These are phyloP conservation scores for Halcyon chelicuti DNA, from an alignment of 2,797 vertebrate genomes.

Conservation along the genomic window DNA sequence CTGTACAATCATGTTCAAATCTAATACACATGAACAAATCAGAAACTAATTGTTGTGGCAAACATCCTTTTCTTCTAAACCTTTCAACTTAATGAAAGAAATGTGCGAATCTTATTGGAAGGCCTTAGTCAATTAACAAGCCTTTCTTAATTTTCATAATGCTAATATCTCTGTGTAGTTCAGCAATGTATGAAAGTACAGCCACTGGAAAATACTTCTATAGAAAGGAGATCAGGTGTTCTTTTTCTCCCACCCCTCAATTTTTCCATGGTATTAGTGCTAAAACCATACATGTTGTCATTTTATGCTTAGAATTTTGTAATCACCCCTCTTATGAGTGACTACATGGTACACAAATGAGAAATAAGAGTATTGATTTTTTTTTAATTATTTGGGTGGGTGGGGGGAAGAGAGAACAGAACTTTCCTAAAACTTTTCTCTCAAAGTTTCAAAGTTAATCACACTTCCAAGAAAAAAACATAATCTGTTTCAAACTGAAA, in stretches of 20 bases:
- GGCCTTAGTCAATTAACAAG: not conserved
- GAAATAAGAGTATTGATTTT: not conserved
- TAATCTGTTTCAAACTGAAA: conserved; percentile 14
- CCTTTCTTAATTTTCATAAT: not conserved
- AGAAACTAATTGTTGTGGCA: not conserved
- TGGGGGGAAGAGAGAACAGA: not conserved
- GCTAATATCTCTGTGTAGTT: not conserved
- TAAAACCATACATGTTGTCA: not conserved
- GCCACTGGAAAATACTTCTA: not conserved
- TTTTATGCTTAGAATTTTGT: not conserved
- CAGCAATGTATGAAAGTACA: not conserved
- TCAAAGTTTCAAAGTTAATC: conserved; percentile 11
- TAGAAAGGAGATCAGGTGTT: not conserved
- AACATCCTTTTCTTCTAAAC: not conserved
- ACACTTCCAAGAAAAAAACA: conserved; percentile 14
- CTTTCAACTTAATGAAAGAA: not conserved
- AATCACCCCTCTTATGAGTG: not conserved
- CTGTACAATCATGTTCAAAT: not conserved
- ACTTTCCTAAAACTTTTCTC: conserved; percentile 6
- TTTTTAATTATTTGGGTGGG: not conserved
- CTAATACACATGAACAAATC: not conserved
- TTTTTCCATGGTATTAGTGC: not conserved
- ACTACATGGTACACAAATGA: not conserved
- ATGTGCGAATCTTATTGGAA: not conserved
- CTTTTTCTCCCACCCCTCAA: not conserved